Base-by-base conservation (phyloP, 2,797 vertebrate species). In the Oreortyx pictus region DNA sequence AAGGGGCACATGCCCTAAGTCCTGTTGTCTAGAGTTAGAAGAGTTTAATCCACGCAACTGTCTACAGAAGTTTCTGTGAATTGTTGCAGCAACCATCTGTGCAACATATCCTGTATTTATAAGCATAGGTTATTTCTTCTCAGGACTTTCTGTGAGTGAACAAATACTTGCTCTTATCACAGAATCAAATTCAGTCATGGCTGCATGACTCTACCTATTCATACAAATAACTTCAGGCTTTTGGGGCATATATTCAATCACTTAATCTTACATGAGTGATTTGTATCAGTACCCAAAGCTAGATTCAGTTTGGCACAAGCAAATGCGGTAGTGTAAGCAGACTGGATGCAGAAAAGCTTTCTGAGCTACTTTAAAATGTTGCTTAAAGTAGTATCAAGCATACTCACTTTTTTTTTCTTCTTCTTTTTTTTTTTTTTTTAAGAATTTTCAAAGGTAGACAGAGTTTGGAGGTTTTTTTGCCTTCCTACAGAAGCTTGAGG, bases 131-230 rank as follows among this genome's bases (percentile, higher is more conserved):
- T 88, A 62, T 64, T 97, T 94, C 85, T 94, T 76, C 82, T 86
- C 67, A 92, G 81, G 86, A 91, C 56, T 88, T 89, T 35, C 91
- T 91, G 66, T 20, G 68, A 95, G 68, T 77, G 80, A 90, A 82
- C 27, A 70, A 95, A 90, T 90, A 83, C 71, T 89, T 87, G 43
- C 41, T 91, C 80, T 92, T 92, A 44, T 9, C 72, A 93, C 44
- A 89, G 59, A 94, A 87, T 93, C 86, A 95, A 92, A 96, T 93
- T 94, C 89, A 96, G 9, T 94, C 92, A 96, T 89, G 2, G 0
- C 56, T 8, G 74, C 79, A 82, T n/a, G 76, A 86, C 64, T 93
- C 87, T 54, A 52, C 72, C 77, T 74, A 66, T 59, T 92, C 60
- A 90, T 86, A 71, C 94, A 96, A 96, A 90, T 52, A 96, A 96